Evolutionary conservation across 2,113 vertebrate genomes (phyloP).

Genomic region (Planiliza haematocheilus): DNA sequence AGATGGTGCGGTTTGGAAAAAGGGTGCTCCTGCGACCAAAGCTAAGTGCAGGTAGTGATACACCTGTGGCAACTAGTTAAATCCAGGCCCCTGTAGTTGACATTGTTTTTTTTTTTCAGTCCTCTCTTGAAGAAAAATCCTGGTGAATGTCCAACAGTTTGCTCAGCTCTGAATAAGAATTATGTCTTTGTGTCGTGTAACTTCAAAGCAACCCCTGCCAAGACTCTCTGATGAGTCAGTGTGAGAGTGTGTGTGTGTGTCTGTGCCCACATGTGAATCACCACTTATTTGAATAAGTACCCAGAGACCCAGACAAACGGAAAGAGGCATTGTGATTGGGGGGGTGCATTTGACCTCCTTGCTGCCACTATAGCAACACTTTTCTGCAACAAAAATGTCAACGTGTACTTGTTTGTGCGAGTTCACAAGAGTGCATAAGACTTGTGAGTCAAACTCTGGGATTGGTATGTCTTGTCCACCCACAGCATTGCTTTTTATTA

Average conservation of each 20-base stretch:
- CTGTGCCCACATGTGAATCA: constrained; percentile 63
- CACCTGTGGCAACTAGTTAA: constrained; percentile 11
- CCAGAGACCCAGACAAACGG: constrained; percentile 59
- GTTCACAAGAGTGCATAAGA: constrained; percentile 1
- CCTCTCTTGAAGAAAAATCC: constrained; percentile 12
- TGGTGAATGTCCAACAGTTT: constrained; percentile 35
- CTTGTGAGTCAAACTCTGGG: constrained; percentile 4
- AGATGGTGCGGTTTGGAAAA: background rate
- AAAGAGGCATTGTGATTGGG: constrained; percentile 61
- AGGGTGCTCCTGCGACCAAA: constrained; percentile 14
- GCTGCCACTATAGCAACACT: constrained; percentile 29
- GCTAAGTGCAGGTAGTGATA: background rate
- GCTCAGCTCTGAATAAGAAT: constrained; percentile 40
- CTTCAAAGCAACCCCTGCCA: constrained; percentile 57
- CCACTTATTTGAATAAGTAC: constrained; percentile 67
- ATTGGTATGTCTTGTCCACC: constrained; percentile 23
- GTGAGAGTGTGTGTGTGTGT: constrained; percentile 12
- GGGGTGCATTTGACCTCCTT: constrained; percentile 63
- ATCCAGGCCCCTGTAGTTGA: background rate
- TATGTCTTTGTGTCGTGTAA: constrained; percentile 43
- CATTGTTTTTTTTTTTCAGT: constrained; percentile 4
- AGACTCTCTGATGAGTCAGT: constrained; percentile 64
- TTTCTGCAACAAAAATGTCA: constrained; percentile 20
- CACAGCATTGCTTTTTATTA: constrained; percentile 23
- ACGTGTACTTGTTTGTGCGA: constrained; percentile 3